phyloP scores from a whole-genome alignment of 2,888 invertebrate genomes.

The Spodoptera picta region DNA sequence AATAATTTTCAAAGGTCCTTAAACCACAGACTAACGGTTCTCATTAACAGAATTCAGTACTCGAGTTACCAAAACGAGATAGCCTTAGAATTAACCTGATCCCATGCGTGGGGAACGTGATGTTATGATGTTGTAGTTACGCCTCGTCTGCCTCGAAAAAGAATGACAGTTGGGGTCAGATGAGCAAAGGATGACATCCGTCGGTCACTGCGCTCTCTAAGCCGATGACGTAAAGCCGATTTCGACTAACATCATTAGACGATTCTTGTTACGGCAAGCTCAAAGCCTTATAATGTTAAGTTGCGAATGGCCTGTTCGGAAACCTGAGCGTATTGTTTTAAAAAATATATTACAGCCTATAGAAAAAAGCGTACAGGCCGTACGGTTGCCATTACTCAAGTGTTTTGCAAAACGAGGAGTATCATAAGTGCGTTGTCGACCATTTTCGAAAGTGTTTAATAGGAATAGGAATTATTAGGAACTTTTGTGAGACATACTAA shows the following conservation, averaged over 20 bases:
- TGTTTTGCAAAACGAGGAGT: no score
- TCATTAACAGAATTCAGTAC: neutral
- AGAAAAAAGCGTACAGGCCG: no score
- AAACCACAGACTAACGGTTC: constrained; percentile 5
- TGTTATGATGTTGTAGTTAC: constrained; percentile 29
- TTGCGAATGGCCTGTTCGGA: constrained; percentile 37
- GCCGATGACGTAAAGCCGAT: constrained; percentile 50
- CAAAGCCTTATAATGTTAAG: constrained; percentile 41
- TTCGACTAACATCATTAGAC: constrained; percentile 49
- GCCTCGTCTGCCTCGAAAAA: constrained; percentile 38
- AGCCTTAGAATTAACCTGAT: constrained; percentile 15
- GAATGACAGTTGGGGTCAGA: constrained; percentile 42
- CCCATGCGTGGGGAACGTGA: constrained; percentile 10
- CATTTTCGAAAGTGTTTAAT: no score
- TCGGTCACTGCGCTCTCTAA: constrained; percentile 43
- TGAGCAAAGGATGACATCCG: constrained; percentile 10
- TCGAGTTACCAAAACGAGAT: constrained; percentile 31
- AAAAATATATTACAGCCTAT: neutral
- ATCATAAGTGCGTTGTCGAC: no score
- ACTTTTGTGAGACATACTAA: no score
- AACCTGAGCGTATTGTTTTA: constrained; percentile 3
- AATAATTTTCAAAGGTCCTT: neutral
- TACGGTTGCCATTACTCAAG: no score
- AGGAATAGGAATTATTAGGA: no score
- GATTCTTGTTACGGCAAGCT: constrained; percentile 26